Conservation (phyloP, 2,113 vertebrate species). For the Elachura formosa region DNA sequence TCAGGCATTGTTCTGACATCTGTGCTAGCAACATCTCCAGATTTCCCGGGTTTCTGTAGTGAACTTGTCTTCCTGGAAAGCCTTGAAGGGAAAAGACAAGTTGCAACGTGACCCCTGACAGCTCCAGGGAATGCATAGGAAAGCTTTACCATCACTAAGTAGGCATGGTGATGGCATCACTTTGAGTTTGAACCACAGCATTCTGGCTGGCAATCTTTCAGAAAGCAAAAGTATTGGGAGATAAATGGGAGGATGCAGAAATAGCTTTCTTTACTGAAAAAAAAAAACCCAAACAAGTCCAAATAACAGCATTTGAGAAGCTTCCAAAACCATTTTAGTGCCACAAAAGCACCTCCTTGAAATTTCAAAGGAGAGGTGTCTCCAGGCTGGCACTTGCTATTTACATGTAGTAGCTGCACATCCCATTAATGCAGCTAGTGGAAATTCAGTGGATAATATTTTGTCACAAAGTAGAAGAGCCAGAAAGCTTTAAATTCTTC, state of each 20-base stretch:
- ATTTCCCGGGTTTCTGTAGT: neutral
- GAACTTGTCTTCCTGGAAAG: neutral
- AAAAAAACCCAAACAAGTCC: neutral
- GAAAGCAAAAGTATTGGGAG: neutral
- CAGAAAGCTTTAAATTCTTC: slow-evolving; percentile 15
- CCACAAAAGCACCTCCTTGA: neutral
- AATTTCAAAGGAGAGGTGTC: neutral
- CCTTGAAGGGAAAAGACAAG: neutral
- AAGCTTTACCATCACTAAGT: neutral
- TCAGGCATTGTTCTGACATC: neutral
- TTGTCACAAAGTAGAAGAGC: slow-evolving; percentile 15
- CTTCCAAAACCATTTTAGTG: neutral
- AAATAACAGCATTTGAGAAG: neutral
- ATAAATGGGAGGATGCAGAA: neutral
- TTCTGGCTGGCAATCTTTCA: neutral
- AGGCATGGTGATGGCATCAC: neutral
- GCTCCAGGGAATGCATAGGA: neutral
- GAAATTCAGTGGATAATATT: slow-evolving; percentile 3
- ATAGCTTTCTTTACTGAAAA: neutral
- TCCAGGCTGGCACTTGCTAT: neutral
- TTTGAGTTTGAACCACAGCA: neutral
- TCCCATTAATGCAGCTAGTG: neutral
- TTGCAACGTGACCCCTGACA: neutral
- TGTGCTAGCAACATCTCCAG: neutral
- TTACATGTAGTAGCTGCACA: neutral